Base-by-base conservation (phyloP, 2,113 vertebrate genomes). In the Amphiprion ocellaris region DNA sequence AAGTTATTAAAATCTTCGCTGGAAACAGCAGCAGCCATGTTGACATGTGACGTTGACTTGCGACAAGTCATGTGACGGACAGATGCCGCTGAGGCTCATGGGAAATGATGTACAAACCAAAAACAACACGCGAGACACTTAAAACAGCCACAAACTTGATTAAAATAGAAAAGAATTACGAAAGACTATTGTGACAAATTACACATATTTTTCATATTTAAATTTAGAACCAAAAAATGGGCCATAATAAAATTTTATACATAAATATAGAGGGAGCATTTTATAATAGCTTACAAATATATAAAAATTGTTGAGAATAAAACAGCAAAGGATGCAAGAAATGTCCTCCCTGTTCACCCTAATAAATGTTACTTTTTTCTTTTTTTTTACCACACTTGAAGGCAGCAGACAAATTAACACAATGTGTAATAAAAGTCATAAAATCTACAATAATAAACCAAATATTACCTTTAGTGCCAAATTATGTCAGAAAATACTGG, bases 1-100 rank as follows among this genome's bases (percentile, higher is more conserved):
- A 95, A 69, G 6, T 91, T 82, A 37, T 62, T 61, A 47, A 95
- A 95, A 75, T 94, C 72, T 55, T 94, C 92, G 5, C 72, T 55
- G 8, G 85, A 58, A 1, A 93, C 12, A 4, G 62, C 2, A 1
- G 92, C 80, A 1, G 93, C 93, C 95, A 95, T 95, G 68, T 90
- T 92, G 74, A 3, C 62, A 52, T 10, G 81, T 89, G 90, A 90
- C 68, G 58, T 39, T 0, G 0, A 0, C 1, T 0, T 1, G 47
- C 1, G 2, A 2, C 4, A 2, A 2, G 70, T 91, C 92, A 92
- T 26, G 78, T 93, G 90, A 90, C 54, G 10, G 1, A 5, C 11
- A 1, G 17, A 0, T 3, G 12, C 6, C 50, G 72, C 82, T 60
- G 44, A 10, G 30, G 37, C 71, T 82, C 26, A 81, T 74, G 84